These are phyloP conservation scores for Phenganax marumi DNA, from an alignment of 92 coral and sea anemone genomes.

Conservation along the genomic window DNA sequence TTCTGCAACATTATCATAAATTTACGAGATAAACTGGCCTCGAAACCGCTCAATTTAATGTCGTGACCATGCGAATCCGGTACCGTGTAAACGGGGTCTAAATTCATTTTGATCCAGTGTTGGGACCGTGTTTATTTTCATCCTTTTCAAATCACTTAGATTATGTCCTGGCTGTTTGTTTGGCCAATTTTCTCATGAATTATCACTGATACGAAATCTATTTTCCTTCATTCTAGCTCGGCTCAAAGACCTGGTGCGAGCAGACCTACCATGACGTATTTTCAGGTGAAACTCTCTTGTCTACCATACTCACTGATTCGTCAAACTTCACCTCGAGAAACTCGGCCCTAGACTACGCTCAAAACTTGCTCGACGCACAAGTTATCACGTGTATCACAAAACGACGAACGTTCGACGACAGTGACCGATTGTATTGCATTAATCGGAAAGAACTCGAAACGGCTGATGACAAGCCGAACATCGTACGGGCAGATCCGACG, in stretches of 20 bases:
- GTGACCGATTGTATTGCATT: slow-evolving; percentile 61
- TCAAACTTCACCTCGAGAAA: slow-evolving; percentile 50
- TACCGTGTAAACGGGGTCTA: too few relatives aligned
- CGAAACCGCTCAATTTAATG: too few relatives aligned
- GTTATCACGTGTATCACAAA: slow-evolving; percentile 57
- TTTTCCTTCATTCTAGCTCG: slow-evolving; percentile 47
- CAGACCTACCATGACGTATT: slow-evolving; percentile 63
- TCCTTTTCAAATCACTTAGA: too few relatives aligned
- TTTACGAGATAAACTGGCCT: too few relatives aligned
- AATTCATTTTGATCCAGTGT: too few relatives aligned
- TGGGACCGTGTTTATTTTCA: too few relatives aligned
- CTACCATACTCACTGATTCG: slow-evolving; percentile 40
- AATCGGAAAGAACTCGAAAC: slow-evolving; percentile 12
- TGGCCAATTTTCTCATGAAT: too few relatives aligned
- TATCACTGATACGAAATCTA: background rate
- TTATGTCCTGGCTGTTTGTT: too few relatives aligned
- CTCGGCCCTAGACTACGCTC: slow-evolving; percentile 57
- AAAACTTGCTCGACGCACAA: slow-evolving; percentile 52
- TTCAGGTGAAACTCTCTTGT: slow-evolving; percentile 61
- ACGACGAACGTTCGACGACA: slow-evolving; percentile 64
- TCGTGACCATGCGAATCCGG: too few relatives aligned
- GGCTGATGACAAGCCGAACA: background rate
- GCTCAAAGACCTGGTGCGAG: slow-evolving; percentile 70
- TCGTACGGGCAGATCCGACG: background rate
- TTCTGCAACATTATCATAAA: too few relatives aligned